Evolutionary conservation across 1,140 invertebrate genomes (phyloP).

Genomic region (Tyrophagus putrescentiae): DNA sequence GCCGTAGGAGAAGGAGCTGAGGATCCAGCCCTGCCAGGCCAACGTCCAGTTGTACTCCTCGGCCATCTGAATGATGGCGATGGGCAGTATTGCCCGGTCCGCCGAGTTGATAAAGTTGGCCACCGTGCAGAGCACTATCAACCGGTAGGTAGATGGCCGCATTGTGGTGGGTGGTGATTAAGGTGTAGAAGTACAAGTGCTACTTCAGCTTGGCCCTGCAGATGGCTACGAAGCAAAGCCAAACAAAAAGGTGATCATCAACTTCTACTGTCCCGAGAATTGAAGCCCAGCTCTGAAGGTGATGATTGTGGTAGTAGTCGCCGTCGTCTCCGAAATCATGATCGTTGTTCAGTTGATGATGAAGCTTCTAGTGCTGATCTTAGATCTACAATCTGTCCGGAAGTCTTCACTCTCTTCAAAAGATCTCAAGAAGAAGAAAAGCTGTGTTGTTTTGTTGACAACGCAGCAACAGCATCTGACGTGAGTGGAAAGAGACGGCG

Average conservation of each 20-base stretch:
- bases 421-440: too few relatives aligned
- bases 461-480: too few relatives aligned
- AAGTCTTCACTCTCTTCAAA: too few relatives aligned
- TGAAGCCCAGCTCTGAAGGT: too few relatives aligned
- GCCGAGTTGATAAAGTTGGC: slow-evolving; percentile 67
- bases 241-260: neutral
- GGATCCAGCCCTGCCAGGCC: slow-evolving; percentile 58
- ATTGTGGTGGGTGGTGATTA: neutral
- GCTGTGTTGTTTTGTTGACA: too few relatives aligned
- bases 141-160: neutral
- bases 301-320: too few relatives aligned
- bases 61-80: slow-evolving; percentile 59
- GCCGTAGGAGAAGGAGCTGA: slow-evolving; percentile 60
- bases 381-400: too few relatives aligned
- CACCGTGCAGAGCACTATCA: slow-evolving; percentile 46
- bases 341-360: too few relatives aligned
- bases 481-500: too few relatives aligned
- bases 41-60: slow-evolving; percentile 56
- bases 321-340: too few relatives aligned
- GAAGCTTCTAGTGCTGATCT: too few relatives aligned
- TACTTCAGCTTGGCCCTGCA: neutral
- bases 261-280: neutral
- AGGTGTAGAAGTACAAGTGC: neutral
- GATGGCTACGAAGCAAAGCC: neutral
- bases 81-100: slow-evolving; percentile 63